Base-by-base conservation (phyloP, 2,888 invertebrate species). In the Eilema caniola region DNA sequence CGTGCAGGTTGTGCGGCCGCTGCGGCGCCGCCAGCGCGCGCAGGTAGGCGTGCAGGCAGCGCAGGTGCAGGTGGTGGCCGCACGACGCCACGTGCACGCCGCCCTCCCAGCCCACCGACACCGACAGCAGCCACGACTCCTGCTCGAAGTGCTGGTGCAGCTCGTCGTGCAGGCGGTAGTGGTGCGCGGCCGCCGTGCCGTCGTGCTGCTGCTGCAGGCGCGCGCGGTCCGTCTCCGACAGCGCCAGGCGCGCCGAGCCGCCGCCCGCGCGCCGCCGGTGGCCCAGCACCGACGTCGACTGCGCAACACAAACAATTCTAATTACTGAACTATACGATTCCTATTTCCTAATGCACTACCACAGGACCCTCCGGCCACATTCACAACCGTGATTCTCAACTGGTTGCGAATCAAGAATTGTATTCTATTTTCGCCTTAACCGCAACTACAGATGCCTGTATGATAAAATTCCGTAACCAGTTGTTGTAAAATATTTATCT, bases 11-110 rank as follows among this genome's bases (percentile, higher is more conserved):
- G 90, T 97, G 97, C 78, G 97, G 96, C 41, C 98, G 96, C 89
- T 98, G 97, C 79, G 97, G 97, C 75, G 97, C 97, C 83, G 97
- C 96, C 75, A 99, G 96, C 47, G 99, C 98, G 84, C 97, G 97
- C 84, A 99, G 96, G 95, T 99, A 99, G 0, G 98, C 97, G 88
- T 97, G 97, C 86, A 99, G 97, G 92, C 99, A 99, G 89, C 98
- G 98, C 85, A 99, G 96, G 95, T 99, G 99, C 72, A 99, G 96
- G 93, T 99, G 98, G 94, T 99, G 99, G 0, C 99, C 99, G 95
- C 99, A 99, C 2, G 99, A 98, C 92, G 98, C 98, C 67, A 98
- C 98, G 92, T 98, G 98, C 67, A 99, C 98, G 68, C 99, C 99
- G 77, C 98, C 98, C 91, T 98, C 98, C 97, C 98, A 98, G 5